Percentiles rank a stretch among this genome's conserved stretches.
Evolutionary conservation across 2,113 vertebrate genomes (phyloP).

Genomic region (Electrona antarctica): DNA sequence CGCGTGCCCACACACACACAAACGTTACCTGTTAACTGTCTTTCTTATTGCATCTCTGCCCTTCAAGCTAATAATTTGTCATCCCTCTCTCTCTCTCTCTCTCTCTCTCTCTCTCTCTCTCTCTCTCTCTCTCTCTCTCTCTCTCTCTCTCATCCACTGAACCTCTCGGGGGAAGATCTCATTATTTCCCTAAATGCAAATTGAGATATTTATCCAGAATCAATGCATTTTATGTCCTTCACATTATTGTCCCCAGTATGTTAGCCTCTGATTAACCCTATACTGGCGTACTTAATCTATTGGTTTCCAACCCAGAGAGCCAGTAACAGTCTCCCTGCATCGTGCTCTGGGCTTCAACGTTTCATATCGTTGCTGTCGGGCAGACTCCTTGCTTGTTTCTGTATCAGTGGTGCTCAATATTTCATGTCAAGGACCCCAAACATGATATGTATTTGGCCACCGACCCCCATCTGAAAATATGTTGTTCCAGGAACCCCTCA

Average conservation of each 20-base stretch:
- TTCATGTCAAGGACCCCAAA: too few relatives aligned
- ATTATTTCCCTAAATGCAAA: constrained; percentile 53
- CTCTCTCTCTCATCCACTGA: constrained; percentile 35
- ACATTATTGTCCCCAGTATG: constrained; percentile 26
- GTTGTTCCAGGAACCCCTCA: too few relatives aligned
- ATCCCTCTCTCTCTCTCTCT: constrained; percentile 17
- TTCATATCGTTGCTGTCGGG: too few relatives aligned
- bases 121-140: constrained; percentile 16
- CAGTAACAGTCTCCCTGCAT: neutral
- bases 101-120: constrained; percentile 23
- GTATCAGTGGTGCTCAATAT: too few relatives aligned
- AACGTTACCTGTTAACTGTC: constrained; percentile 37
- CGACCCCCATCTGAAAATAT: too few relatives aligned
- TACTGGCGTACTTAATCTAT: constrained; percentile 5
- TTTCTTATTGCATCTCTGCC: constrained; percentile 51
- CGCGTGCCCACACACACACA: too few relatives aligned
- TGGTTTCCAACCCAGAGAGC: neutral
- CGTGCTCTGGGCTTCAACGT: neutral
- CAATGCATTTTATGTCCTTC: constrained; percentile 13
- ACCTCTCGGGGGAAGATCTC: constrained; percentile 59
- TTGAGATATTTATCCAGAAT: constrained; percentile 27
- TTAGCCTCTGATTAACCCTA: constrained; percentile 18
- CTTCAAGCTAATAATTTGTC: constrained; percentile 60
- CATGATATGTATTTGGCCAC: too few relatives aligned
- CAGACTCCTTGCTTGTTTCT: too few relatives aligned